These are phyloP conservation scores for Drosophila demipolita DNA, from an alignment of 2,888 invertebrate genomes.

Conservation along the genomic window DNA sequence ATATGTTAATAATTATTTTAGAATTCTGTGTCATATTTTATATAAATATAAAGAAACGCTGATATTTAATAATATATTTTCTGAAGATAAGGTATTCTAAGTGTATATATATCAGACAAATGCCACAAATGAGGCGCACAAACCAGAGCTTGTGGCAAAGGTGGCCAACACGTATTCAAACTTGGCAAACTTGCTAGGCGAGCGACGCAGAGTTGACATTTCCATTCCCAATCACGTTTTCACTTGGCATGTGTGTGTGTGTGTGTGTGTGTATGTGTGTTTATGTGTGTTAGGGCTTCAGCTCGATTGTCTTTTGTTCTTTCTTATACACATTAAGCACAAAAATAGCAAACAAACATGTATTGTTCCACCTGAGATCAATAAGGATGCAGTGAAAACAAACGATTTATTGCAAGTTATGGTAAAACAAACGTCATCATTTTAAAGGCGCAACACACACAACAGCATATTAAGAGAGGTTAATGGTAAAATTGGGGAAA, in stretches of 20 bases:
- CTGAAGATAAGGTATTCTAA: too few species aligned
- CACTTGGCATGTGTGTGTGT: background rate
- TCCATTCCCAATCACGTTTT: constrained; percentile 38
- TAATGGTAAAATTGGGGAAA: constrained; percentile 49
- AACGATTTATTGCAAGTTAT: background rate
- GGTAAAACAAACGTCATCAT: background rate
- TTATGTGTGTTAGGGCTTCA: background rate
- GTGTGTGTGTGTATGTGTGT: constrained; percentile 10
- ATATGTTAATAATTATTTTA: too few species aligned
- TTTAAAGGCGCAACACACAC: background rate
- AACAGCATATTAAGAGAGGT: too few species aligned
- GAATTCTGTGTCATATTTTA: too few species aligned
- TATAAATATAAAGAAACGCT: too few species aligned
- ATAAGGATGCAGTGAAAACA: background rate
- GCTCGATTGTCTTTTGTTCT: background rate
- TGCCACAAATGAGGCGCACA: constrained; percentile 5
- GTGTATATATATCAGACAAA: constrained; percentile 47
- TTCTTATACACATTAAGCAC: background rate
- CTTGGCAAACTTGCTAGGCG: constrained; percentile 50
- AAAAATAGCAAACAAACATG: background rate
- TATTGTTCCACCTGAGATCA: background rate
- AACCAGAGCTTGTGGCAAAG: background rate
- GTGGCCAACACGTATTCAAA: constrained; percentile 46
- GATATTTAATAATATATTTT: too few species aligned
- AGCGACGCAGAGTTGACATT: constrained; percentile 37